Evolutionary conservation across 2,113 vertebrate genomes (phyloP).

Genomic region (Girardinichthys multiradiatus): DNA sequence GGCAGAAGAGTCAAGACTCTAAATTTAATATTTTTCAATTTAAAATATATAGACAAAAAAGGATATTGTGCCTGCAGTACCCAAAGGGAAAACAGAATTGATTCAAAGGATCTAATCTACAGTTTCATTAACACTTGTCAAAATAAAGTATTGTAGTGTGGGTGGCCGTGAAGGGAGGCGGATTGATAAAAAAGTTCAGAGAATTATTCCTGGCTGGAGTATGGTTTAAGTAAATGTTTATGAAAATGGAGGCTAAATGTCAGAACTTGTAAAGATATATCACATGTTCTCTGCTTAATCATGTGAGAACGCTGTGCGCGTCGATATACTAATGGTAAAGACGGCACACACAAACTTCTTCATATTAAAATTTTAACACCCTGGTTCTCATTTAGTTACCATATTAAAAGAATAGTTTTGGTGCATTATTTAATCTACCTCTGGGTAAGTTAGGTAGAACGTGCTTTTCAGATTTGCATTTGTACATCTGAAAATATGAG

Average conservation of each 20-base stretch:
- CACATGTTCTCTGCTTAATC: neutral
- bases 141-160: neutral
- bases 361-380: slow-evolving; percentile 10
- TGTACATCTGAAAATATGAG: slow-evolving; percentile 4
- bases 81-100: slow-evolving; percentile 24
- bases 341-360: slow-evolving; percentile 18
- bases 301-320: slow-evolving; percentile 13
- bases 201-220: neutral
- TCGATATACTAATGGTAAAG: slow-evolving; percentile 21
- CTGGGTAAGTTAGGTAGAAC: neutral
- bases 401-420: neutral
- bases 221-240: slow-evolving; percentile 1
- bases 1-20: slow-evolving; percentile 38
- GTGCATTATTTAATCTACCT: slow-evolving; percentile 7
- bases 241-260: neutral
- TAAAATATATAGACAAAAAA: slow-evolving; percentile 25
- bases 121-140: slow-evolving; percentile 36
- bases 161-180: neutral
- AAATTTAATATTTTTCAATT: slow-evolving; percentile 52
- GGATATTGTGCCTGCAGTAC: slow-evolving; percentile 19
- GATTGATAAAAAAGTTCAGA: neutral
- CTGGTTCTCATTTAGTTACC: neutral
- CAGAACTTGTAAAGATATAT: slow-evolving; percentile 1
- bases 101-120: slow-evolving; percentile 40
- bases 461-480: neutral